These are phyloP conservation scores for Sarcophilus harrisii DNA, from an alignment of 2,797 vertebrate genomes.

Conservation along the genomic window DNA sequence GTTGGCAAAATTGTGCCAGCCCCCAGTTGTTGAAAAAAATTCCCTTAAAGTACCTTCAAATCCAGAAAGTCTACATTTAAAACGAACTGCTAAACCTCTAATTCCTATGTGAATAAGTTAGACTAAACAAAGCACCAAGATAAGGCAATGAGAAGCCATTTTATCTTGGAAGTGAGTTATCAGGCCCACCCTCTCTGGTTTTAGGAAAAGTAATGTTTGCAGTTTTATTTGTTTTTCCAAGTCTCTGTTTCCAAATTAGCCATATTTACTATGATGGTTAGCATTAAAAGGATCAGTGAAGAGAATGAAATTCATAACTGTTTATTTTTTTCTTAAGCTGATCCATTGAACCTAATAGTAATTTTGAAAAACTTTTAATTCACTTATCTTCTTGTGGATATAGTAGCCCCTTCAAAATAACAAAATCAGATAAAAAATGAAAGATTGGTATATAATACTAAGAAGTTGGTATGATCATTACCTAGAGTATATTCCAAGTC, in stretches of 20 bases:
- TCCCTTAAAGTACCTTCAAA: slow-evolving; percentile 48
- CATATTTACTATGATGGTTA: neutral
- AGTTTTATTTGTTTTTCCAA: slow-evolving; percentile 1
- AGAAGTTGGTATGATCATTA: neutral
- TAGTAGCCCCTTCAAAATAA: neutral
- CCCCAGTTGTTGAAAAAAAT: slow-evolving; percentile 20
- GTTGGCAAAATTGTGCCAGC: slow-evolving; percentile 3
- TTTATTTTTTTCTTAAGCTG: slow-evolving; percentile 37
- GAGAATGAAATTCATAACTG: slow-evolving; percentile 44
- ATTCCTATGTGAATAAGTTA: slow-evolving; percentile 11
- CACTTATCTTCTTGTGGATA: neutral
- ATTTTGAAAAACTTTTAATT: neutral
- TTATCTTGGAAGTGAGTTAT: slow-evolving; percentile 32
- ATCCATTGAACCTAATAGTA: slow-evolving; percentile 5
- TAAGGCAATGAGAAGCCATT: slow-evolving; percentile 42
- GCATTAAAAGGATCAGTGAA: slow-evolving; percentile 41
- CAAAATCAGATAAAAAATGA: neutral
- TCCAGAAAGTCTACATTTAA: slow-evolving; percentile 57
- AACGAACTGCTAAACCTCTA: slow-evolving; percentile 42
- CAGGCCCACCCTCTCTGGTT: slow-evolving; percentile 28
- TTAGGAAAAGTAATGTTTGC: neutral
- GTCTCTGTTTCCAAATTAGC: neutral
- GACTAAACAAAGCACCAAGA: slow-evolving; percentile 61
- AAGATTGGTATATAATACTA: neutral
- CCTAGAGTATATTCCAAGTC: neutral